Base-by-base conservation (phyloP, 2,888 invertebrate species). In the Cremastobaeus sp. region DNA sequence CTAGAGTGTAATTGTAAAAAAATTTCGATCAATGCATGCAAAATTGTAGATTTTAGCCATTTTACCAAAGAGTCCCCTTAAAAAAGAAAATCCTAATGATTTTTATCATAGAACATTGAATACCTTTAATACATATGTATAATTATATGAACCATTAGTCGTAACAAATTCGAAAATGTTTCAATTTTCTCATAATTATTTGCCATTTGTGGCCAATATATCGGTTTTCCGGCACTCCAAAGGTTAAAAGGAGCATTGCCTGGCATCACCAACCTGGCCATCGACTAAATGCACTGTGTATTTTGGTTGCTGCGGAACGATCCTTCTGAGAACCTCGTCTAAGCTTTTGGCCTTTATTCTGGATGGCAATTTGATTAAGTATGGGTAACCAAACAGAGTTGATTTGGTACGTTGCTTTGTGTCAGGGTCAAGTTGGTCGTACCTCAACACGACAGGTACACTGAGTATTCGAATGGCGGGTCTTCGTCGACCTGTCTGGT, bases 261-360 rank as follows among this genome's bases (percentile, higher is more conserved):
- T n/a, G n/a, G n/a, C n/a, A n/a, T n/a, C n/a, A n/a, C 20, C 9
- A n/a, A 91, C 91, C 90, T 91, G 86, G 52, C 90, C 91, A 83
- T 90, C 90, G 4, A 91, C 91, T 66, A 90, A 87, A 60, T 90
- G 87, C 15, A 91, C 80, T 32, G 89, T 88, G 78, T 90, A 91
- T 34, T 83, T 82, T 25, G 86, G 84, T 34, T 88, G 86, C 66
- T 89, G 87, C 0, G 90, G 89, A 39, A 89, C 88, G 15, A 90
- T 83, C 37, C 83, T 84, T 45, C 87, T 88, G 0, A 91, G 84
- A 52, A 88, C 85, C 9, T 88, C 86, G 80, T 90, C 88, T 18
- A 91, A 82, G 64, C 88, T 87, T 59, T 86, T 85, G 30, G 90
- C 90, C 43, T 88, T 85, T 48, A 91, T 84, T 45, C 88, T 84